Conservation (phyloP, 2,797 vertebrate genomes). For the Pristis pectinata region DNA sequence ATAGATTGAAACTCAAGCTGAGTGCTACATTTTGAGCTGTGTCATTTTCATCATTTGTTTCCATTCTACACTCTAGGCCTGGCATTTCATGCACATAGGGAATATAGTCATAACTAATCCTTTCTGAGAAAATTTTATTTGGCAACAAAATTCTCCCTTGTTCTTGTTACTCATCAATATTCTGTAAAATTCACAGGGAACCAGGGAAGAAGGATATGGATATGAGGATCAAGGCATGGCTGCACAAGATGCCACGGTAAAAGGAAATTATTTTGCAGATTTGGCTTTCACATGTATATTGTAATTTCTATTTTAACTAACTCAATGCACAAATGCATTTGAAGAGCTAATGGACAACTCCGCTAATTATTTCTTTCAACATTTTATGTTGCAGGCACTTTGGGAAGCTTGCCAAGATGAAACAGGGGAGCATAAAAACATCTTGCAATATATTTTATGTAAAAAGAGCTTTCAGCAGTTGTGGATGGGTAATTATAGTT, state of each 20-base stretch:
- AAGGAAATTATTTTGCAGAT: background rate
- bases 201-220: slow-evolving; percentile 59
- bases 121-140: background rate
- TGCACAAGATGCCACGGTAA: slow-evolving; percentile 65
- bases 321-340: background rate
- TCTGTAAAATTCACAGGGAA: slow-evolving; percentile 49
- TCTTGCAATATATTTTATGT: slow-evolving; percentile 64
- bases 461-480: slow-evolving; percentile 63
- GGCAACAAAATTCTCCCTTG: background rate
- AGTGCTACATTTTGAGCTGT: background rate
- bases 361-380: background rate
- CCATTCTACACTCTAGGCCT: background rate
- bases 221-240: slow-evolving; percentile 54
- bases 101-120: background rate
- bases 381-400: slow-evolving; percentile 51
- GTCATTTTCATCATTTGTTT: background rate
- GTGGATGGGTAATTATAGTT: slow-evolving; percentile 57
- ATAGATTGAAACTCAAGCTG: background rate
- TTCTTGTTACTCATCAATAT: background rate
- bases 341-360: background rate
- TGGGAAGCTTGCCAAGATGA: slow-evolving; percentile 66
- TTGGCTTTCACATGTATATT: background rate
- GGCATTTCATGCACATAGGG: slow-evolving; percentile 24
- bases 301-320: background rate
- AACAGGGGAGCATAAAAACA: slow-evolving; percentile 61